Conservation (phyloP, 2,888 invertebrate species). For the Calameuta idolon region DNA sequence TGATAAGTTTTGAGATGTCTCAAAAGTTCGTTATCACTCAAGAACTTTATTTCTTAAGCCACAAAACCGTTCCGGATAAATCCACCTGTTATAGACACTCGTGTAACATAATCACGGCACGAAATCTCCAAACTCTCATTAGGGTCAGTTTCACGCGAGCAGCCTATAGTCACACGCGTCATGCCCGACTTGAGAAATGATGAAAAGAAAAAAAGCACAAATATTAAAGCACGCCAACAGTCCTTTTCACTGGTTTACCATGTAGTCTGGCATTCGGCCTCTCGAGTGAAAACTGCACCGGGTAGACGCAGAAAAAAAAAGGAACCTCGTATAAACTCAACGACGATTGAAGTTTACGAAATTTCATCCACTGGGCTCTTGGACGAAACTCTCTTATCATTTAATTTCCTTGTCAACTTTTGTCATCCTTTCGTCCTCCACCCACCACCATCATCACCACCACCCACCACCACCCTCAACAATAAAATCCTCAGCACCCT, state of each 20-base stretch:
- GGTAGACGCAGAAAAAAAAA: neutral
- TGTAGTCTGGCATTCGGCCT: neutral
- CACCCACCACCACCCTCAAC: neutral
- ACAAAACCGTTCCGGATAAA: neutral
- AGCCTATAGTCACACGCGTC: neutral
- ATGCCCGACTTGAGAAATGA: neutral
- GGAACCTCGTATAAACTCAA: neutral
- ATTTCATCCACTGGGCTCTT: neutral
- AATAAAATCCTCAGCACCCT: neutral
- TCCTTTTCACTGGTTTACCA: neutral
- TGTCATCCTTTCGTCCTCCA: neutral
- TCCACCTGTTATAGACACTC: neutral
- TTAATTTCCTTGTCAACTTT: neutral
- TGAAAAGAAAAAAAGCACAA: neutral
- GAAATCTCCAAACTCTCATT: neutral
- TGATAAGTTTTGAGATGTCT: neutral
- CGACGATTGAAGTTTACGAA: neutral
- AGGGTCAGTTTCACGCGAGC: neutral
- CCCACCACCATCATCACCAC: neutral
- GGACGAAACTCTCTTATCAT: neutral
- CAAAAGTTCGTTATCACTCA: neutral
- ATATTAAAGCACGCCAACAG: neutral
- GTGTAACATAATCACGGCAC: neutral
- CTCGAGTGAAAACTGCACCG: neutral
- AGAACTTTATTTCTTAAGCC: neutral